phyloP scores from a whole-genome alignment of 2,113 vertebrate species.

The Parus major region DNA sequence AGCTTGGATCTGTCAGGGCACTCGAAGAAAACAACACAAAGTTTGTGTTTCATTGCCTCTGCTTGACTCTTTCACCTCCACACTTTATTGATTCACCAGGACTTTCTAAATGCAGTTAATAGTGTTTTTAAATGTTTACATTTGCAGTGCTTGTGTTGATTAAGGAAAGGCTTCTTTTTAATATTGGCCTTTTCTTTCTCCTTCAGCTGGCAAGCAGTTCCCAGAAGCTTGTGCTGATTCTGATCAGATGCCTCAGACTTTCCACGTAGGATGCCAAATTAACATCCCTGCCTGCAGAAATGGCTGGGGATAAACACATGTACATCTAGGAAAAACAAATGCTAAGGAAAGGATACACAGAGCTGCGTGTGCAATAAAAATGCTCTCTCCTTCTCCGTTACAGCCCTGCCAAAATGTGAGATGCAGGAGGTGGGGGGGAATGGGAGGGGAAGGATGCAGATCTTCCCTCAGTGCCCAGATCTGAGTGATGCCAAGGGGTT shows the following conservation, averaged over 20 bases:
- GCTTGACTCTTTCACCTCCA: neutral
- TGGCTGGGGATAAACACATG: constrained; percentile 7
- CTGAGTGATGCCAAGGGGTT: neutral
- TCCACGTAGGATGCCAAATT: constrained; percentile 51
- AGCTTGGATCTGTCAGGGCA: neutral
- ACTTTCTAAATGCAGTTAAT: neutral
- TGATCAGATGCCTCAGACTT: constrained; percentile 62
- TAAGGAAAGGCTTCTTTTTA: neutral
- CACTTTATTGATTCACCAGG: neutral
- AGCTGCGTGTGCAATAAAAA: neutral
- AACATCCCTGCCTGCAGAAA: constrained; percentile 33
- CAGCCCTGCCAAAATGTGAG: neutral
- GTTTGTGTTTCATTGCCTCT: neutral
- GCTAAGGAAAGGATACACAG: neutral
- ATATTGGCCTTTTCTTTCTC: neutral
- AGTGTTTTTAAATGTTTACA: constrained; percentile 4
- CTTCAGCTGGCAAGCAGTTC: constrained; percentile 41
- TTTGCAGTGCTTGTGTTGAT: neutral
- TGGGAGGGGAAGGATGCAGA: neutral
- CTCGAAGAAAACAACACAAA: rapidly evolving
- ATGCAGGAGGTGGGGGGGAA: neutral
- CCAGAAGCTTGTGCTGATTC: constrained; percentile 45
- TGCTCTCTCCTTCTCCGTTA: neutral
- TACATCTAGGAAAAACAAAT: constrained; percentile 48
- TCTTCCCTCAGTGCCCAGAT: neutral